These are phyloP conservation scores for Bolinopsis microptera DNA, from an alignment of 37 sponge, comb jelly and placozoan species.

Conservation along the genomic window DNA sequence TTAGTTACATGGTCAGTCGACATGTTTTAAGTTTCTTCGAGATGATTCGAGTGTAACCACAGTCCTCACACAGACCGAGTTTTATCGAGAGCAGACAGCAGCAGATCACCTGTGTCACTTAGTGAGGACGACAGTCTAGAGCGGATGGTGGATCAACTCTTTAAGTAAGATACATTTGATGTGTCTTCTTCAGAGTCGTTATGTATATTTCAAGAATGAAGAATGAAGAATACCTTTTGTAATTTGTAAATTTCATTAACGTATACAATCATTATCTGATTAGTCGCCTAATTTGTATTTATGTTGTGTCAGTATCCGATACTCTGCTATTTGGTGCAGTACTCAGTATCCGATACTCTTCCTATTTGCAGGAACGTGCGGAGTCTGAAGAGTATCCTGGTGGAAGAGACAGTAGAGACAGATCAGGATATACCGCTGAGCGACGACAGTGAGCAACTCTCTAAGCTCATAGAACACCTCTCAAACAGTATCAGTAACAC, in stretches of 20 bases:
- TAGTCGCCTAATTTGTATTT: too few species aligned
- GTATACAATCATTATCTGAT: too few species aligned
- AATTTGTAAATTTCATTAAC: too few species aligned
- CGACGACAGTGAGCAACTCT: conserved; percentile 21
- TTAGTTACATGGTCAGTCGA: too few species aligned
- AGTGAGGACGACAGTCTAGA: conserved; percentile 29
- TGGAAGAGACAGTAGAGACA: not conserved
- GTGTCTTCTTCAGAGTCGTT: not conserved
- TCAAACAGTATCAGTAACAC: not conserved
- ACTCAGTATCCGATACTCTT: too few species aligned
- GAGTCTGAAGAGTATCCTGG: conserved; percentile 9
- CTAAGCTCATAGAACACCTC: conserved; percentile 11
- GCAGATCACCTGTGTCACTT: not conserved
- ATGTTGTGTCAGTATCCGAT: too few species aligned
- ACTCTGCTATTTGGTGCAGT: too few species aligned
- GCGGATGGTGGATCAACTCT: conserved; percentile 18
- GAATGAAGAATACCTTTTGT: too few species aligned
- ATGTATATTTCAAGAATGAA: too few species aligned
- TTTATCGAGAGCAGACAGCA: not conserved
- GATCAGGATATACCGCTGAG: not conserved
- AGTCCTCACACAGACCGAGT: not conserved
- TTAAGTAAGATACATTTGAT: not conserved
- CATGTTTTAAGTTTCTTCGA: too few species aligned
- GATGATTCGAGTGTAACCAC: too few species aligned
- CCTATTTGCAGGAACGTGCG: conserved; percentile 19